Conservation (phyloP, 2,113 vertebrate species). For the Verasper variegatus region DNA sequence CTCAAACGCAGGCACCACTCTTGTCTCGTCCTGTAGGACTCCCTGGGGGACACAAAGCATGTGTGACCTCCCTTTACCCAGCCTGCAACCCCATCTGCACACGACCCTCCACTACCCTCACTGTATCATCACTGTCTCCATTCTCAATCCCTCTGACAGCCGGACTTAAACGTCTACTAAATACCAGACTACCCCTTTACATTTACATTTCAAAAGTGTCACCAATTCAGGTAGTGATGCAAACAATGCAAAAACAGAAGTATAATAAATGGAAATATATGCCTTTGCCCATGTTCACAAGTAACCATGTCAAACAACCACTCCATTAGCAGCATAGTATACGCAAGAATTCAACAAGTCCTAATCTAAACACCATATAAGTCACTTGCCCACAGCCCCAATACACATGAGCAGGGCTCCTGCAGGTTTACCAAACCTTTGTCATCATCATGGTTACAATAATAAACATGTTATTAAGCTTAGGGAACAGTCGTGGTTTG, state of each 20-base stretch:
- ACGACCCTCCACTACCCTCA: conserved; percentile 47
- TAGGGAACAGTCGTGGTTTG: background rate
- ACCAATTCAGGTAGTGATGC: no score
- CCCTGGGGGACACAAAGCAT: conserved; percentile 78
- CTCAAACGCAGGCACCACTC: conserved; percentile 84
- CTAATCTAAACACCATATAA: background rate
- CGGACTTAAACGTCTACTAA: conserved; percentile 20
- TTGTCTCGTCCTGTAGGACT: conserved; percentile 73
- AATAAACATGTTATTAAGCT: background rate
- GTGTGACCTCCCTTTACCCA: conserved; percentile 71
- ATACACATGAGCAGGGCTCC: background rate
- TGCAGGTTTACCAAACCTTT: background rate
- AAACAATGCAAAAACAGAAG: no score
- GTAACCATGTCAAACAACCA: background rate
- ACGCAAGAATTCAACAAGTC: background rate
- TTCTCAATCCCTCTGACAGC: conserved; percentile 32
- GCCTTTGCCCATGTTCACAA: no score
- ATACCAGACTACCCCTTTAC: conserved; percentile 21
- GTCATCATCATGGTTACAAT: background rate
- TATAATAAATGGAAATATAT: no score
- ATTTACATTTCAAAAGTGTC: background rate
- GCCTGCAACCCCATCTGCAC: conserved; percentile 51
- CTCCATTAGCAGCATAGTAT: background rate
- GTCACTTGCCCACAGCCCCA: background rate
- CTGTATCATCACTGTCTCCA: conserved; percentile 59